Evolutionary conservation across 2,113 vertebrate genomes (phyloP).

Genomic region (Dromiciops gliroides): DNA sequence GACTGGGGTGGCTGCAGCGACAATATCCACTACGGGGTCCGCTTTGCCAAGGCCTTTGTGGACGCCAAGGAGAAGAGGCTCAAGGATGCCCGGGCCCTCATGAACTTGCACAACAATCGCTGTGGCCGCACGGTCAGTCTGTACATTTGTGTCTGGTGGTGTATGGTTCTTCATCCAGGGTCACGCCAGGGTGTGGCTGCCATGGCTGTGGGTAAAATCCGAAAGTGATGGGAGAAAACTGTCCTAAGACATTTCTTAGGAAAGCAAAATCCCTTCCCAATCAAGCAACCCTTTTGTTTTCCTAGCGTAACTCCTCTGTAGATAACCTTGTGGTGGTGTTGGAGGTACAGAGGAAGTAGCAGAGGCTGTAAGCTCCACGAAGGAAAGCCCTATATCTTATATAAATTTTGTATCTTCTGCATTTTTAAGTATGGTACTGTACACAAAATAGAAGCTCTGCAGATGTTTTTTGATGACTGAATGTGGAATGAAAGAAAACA

Average conservation of each 20-base stretch:
- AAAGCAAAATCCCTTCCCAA: not conserved
- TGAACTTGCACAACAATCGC: conserved; percentile 99
- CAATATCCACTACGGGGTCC: conserved; percentile 97
- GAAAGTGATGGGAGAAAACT: not conserved
- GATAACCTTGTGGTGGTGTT: no score
- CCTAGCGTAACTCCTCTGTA: no score
- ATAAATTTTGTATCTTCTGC: not conserved
- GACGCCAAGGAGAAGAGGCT: conserved; percentile 97
- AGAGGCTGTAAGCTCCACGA: not conserved
- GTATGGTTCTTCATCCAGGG: not conserved
- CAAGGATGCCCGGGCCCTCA: conserved; percentile 96
- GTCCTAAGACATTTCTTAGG: not conserved
- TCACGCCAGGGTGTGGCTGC: conserved; percentile 5
- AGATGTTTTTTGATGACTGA: not conserved
- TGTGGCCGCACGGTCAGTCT: conserved; percentile 95
- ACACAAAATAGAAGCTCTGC: not conserved
- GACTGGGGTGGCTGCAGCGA: conserved; percentile 99
- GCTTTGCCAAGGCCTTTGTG: conserved; percentile 96
- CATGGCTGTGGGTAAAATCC: not conserved
- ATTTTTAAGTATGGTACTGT: not conserved
- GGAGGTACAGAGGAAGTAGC: no score
- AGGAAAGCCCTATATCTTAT: not conserved
- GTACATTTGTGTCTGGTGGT: not conserved
- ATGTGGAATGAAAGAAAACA: not conserved
- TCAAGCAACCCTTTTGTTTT: not conserved